Base-by-base conservation (phyloP, 2,113 vertebrate genomes). In the Thunnus thynnus region DNA sequence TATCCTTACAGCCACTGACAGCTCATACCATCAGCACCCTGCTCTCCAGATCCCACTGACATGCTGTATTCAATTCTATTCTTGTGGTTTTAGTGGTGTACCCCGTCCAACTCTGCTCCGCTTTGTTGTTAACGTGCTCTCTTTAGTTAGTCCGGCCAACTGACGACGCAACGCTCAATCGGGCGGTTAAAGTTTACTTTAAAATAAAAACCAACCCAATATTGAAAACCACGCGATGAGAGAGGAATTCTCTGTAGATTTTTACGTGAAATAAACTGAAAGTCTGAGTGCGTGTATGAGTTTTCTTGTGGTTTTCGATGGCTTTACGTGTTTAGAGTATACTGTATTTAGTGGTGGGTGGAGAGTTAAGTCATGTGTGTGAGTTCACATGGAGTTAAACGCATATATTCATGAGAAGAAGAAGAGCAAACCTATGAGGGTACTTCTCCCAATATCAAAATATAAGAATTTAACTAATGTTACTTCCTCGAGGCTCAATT, bases 11-110 rank as follows among this genome's bases (percentile, higher is more conserved):
- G 60, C 77, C 32, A 3, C 60, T 1, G 75, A 13, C 55, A 5
- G 64, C 62, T 70, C 63, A 82, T 91, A 93, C 92, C 92, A 91
- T 90, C 82, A 92, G 85, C 79, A 80, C 92, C 92, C 91, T 92
- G 92, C 88, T 92, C 92, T 85, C 92, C 92, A 93, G 91, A 86
- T 86, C 70, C 60, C 44, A 47, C 36, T 44, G 13, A 55, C 3
- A 1, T 3, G n/a, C 69, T 57, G 3, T 13, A 25, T 27, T 25
- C 4, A 55, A 55, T 10, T 22, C 18, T 11, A 13, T 71, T 58
- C 32, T 70, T 70, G 10, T 36, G 81, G 65, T 75, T 66, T 54
- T n/a, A 46, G 75, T 20, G 17, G 10, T 16, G 5, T 17, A 0
- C 17, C 60, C 54, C 2, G 17, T 55, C 44, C 65, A 27, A 1